Base-by-base conservation (phyloP, 37 sponge, comb jelly and placozoan species). In the Dysidea cf. avara region DNA sequence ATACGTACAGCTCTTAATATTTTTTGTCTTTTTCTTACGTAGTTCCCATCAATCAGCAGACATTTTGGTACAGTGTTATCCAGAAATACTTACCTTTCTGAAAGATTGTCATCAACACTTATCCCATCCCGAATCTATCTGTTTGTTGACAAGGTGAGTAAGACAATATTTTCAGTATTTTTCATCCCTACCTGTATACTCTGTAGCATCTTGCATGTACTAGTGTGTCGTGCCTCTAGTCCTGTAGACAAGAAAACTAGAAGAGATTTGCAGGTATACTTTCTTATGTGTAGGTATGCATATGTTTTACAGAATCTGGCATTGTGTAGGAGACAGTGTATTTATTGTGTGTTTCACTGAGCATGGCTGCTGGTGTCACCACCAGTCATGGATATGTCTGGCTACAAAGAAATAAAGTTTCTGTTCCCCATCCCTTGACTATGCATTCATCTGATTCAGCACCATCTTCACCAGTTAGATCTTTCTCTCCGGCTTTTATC, bases 101-200 rank as follows among this genome's bases (percentile, higher is more conserved):
- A 72, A 68, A 39, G 74, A 85, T 9, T 32, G 32, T 52, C 52
- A 68, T 26, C 61, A 43, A 22, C 36, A 34, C 34, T 29, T 39
- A 57, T 24, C 74, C 51, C 67, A 66, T 43, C 49, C 47, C 66
- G 35, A 57, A 48, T 18, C 49, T 12, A 59, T 78, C 53, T 85
- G 86, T 63, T 79, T 85, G 86, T 69, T 85, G 3, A 78, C 79
- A 1, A 85, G 86, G 86, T 85, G 64, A 14, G 3, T n/a, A n/a
- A n/a, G n/a, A n/a, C n/a, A n/a, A n/a, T n/a, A n/a, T n/a, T n/a
- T n/a, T n/a, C n/a, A n/a, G n/a, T n/a, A n/a, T n/a, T n/a, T n/a
- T n/a, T n/a, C n/a, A n/a, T n/a, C n/a, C n/a, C n/a, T n/a, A n/a
- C n/a, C n/a, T n/a, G n/a, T n/a, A n/a, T n/a, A n/a, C 25, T 68